A percentile compares a stretch with the other conserved stretches of the same genome.
Conservation (phyloP, 2,888 invertebrate genomes). For the Chloromyia formosa region DNA sequence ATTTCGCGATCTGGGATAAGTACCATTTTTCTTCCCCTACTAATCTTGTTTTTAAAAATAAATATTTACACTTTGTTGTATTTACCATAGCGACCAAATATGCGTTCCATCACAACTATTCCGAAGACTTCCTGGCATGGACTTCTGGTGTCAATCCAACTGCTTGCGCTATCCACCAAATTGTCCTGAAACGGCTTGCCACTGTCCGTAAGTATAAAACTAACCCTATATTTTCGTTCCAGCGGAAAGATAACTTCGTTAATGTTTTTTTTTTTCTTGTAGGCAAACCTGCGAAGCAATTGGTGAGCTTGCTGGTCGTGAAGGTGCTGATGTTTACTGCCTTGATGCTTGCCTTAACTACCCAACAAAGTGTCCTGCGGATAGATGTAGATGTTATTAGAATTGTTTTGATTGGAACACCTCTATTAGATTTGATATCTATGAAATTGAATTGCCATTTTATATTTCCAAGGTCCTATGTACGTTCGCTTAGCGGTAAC, state of each 20-base stretch:
- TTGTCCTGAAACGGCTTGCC: slow-evolving; percentile 79
- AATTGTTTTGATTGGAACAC: slow-evolving; percentile 30
- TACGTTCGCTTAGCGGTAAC: background rate
- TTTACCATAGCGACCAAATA: slow-evolving; percentile 74
- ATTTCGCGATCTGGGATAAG: slow-evolving; percentile 23
- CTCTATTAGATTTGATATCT: slow-evolving; percentile 8
- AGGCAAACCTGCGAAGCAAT: slow-evolving; percentile 84
- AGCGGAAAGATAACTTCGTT: background rate
- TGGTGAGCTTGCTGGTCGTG: slow-evolving; percentile 76
- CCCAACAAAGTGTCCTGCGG: slow-evolving; percentile 74
- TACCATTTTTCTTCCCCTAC: background rate
- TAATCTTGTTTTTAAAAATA: background rate
- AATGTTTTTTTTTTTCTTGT: slow-evolving; percentile 53
- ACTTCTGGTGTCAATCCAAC: slow-evolving; percentile 85
- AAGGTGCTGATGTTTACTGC: slow-evolving; percentile 85
- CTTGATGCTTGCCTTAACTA: slow-evolving; percentile 86
- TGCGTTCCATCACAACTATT: slow-evolving; percentile 75
- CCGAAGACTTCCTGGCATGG: slow-evolving; percentile 77
- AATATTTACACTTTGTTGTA: background rate
- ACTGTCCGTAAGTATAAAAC: slow-evolving; percentile 79
- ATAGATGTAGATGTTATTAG: slow-evolving; percentile 78
- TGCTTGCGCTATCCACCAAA: slow-evolving; percentile 88
- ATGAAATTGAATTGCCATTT: slow-evolving; percentile 31
- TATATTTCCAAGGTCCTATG: slow-evolving; percentile 28
- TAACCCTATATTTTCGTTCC: background rate